Base-by-base conservation (phyloP, 2,888 invertebrate species). In the Luperina testacea region DNA sequence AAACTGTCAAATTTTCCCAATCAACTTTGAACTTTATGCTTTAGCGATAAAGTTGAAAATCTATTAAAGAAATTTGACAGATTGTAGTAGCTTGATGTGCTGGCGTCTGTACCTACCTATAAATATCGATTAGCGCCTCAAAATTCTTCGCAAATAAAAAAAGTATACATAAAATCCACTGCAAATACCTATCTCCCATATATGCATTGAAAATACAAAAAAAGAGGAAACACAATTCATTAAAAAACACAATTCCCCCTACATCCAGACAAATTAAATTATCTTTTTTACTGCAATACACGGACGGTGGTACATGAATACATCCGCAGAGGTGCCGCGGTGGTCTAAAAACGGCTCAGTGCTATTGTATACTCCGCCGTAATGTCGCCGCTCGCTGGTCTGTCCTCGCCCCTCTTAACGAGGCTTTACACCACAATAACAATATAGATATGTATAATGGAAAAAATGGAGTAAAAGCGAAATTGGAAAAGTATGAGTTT, bases 211-310 rank as follows among this genome's bases (percentile, higher is more conserved):
- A 63, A 32, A 32, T 32, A 32, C 15, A 72, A 9, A 42, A 42
- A 42, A 72, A 51, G 48, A 2, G 4, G 5, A 42, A 59, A 48
- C 11, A 51, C 27, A 53, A n/a, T 71, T 27, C 13, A 51, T 53
- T 69, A 67, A 68, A 74, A 57, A 42, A 42, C 51, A 61, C 82
- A 65, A 72, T 48, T 45, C 71, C 57, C 45, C n/a, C 48, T 53
- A 79, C 69, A 67, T 51, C 20, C 51, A 38, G 38, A 86, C 59
- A 76, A 83, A 83, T 85, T 77, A 77, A 73, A 78, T 84, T 76
- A 83, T 83, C 32, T 86, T 85, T 83, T 86, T 83, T 86, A 84
- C 82, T 78, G 80, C 86, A 72, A 74, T 72, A 84, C 71, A 27
- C 32, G 63, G 17, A 7, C 42, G 17, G 48, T 27, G 1, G 9